Evolutionary conservation across 2,797 vertebrate species (phyloP), one percentile per base, ranked within the genome.

Genomic region (Buphagus erythrorhynchus): DNA sequence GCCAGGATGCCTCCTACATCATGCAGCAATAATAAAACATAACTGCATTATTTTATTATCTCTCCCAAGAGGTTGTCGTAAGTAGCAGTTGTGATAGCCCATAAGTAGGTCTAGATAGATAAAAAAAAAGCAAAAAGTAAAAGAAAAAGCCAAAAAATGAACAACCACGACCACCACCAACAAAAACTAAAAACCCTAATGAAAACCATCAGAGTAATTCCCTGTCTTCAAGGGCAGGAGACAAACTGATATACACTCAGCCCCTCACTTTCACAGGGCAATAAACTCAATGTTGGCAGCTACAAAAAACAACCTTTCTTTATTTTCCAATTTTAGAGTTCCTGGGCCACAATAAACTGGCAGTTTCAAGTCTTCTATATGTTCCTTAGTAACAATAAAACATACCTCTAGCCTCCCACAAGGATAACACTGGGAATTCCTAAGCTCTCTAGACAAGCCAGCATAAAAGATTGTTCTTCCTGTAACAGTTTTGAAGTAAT

Each of bases 301-400:
- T 95, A 85, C 58, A 97, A 96, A 91, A 91, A 89, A 93, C 7
- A 95, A 45, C 26, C 43, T 97, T 97, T 25, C 80, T 96, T 97
- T 97, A 97, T 90, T 96, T 88, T 86, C 69, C 76, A 88, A 24
- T 93, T 95, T 95, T 86, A 94, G 89, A 71, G 68, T 92, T 96
- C 49, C 93, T 90, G 49, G n/a, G 57, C 76, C 76, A 79, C 55
- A 83, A 87, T 92, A 96, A 80, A 88, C 74, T 49, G 80, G 43
- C 48, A 87, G 54, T 78, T 97, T 92, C 84, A 51, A 96, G 89
- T 58, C 58, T 97, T 95, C 87, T 84, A 15, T 96, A 75, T 91
- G 61, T 67, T 92, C 61, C 96, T 93, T 83, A 87, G 91, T 83
- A 97, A 88, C 78, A 93, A 88, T 87, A 93, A 96, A 85, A 67